Conservation (phyloP, 2,888 invertebrate species). For the Ophioninae sp. region DNA sequence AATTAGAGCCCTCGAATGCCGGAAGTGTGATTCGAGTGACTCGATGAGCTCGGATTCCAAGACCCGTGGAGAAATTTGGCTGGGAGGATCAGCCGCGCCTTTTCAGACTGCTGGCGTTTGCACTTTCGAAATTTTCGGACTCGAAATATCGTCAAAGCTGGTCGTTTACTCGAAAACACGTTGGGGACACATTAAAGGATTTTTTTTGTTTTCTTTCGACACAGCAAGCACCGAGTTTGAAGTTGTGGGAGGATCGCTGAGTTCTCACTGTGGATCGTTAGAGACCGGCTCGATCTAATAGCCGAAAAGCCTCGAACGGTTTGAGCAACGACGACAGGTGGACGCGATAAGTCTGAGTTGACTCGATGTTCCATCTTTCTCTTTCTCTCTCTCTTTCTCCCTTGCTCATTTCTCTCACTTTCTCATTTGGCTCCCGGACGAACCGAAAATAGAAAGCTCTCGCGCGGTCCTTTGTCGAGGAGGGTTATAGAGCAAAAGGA, state of each 20-base stretch:
- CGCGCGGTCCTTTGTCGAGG: conserved; percentile 48
- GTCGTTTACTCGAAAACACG: conserved; percentile 3
- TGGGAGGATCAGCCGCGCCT: neutral
- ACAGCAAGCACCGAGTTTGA: neutral
- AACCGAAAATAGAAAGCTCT: conserved; percentile 60
- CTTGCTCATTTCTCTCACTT: conserved; percentile 15
- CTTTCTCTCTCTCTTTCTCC: conserved; percentile 15
- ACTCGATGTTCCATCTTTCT: conserved; percentile 2
- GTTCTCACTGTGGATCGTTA: conserved; percentile 15
- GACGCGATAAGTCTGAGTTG: conserved; percentile 58
- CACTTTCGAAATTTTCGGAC: conserved; percentile 15
- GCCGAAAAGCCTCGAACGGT: conserved; percentile 27
- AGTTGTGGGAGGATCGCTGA: conserved; percentile 2
- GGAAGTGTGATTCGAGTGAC: conserved; percentile 38
- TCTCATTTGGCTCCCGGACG: conserved; percentile 35
- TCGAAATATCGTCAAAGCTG: neutral
- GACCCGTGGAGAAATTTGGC: conserved; percentile 14
- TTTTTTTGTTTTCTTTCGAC: neutral
- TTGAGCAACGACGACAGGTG: conserved; percentile 76
- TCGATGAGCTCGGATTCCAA: conserved; percentile 25
- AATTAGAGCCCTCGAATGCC: conserved; percentile 47
- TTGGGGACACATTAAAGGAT: neutral
- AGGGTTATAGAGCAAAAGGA: conserved; percentile 51
- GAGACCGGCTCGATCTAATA: conserved; percentile 38
- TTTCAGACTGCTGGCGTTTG: neutral